Base-by-base conservation (phyloP, 2,888 invertebrate species). In the Xanthorhoe designata region DNA sequence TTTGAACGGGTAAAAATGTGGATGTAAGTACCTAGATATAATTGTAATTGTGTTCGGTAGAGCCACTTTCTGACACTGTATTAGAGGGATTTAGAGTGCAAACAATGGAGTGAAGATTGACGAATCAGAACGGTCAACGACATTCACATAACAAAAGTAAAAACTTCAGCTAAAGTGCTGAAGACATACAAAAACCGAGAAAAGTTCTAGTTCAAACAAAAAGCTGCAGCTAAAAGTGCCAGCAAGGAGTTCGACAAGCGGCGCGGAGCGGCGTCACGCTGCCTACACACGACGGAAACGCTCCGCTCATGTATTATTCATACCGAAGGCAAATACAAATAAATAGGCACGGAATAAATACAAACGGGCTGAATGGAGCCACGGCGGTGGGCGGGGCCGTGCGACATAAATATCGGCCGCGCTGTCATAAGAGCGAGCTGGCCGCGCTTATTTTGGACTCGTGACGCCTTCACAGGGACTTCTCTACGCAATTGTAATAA, bases 211-310 rank as follows among this genome's bases (percentile, higher is more conserved):
- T 56, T 50, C n/a, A 13, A 52, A 68, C 58, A 68, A 56, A 61
- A 55, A 65, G 45, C 57, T 57, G 32, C 49, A 53, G 61, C 42
- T 35, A 80, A 80, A 85, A 84, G 73, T 81, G 80, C 76, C 75
- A 73, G 82, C 78, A 77, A 60, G 75, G 81, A 32, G 75, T 79
- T 73, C 75, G 79, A 79, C 76, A 77, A 79, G 80, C 81, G 81
- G 79, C 84, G 92, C 52, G 45, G 49, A 49, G 59, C 64, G 64
- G 92, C 92, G 92, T 92, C 93, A 93, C 90, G 92, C 92, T 87
- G 92, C 93, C 92, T 93, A 92, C 92, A 91, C 92, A 91, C 92
- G 89, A 85, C 91, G 92, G 92, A 92, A 91, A 92, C 89, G 87
- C 85, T 89, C 82, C 81, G 89, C 90, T 91, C 92, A 92, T 93